Base-by-base conservation (phyloP, 2,113 vertebrate species). In the Trichomycterus rosablanca region DNA sequence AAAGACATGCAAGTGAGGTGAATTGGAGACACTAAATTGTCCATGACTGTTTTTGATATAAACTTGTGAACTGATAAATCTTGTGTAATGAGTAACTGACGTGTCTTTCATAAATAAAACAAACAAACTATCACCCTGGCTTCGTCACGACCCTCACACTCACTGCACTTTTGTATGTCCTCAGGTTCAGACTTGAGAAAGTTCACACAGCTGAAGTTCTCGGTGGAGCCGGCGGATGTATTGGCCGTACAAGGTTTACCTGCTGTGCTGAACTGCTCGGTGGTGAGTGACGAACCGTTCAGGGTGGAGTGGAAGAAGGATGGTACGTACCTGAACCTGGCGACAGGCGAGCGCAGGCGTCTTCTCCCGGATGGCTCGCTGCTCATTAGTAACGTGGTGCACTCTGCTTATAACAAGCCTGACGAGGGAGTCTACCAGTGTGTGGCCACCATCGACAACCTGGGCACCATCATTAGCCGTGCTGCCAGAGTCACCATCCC, bases 381-480 rank as follows among this genome's bases (percentile, higher is more conserved):
- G 45, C 72, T 93, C 68, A 92, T 98, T 74, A 84, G 72, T 65
- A 88, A 69, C 0, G 92, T 99, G 72, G 85, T 96, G 71, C 95
- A 98, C 78, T 92, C 90, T 23, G 98, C 96, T 73, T 93, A 99
- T 65, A 97, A 95, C 56, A 97, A 95, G 65, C 96, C 93, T 0
- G 96, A 99, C 18, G 96, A 99, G 74, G 96, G 96, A 7, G 86
- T 89, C 59, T 99, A 99, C 16, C 96, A 99, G 63, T 99, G 96
- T 1, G 93, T 97, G 28, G 95, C 92, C 18, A 94, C 92, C 0
- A 90, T 97, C 48, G 94, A 97, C 45, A 95, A 78, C 77, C 85
- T 97, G 71, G 96, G 96, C 3, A 97, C 92, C 77, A 93, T 98
- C 34, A 90, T 92, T 59, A 98, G 94, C 81, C 89, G 89, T 56